These are phyloP conservation scores for Chrysomallon squamiferum DNA, from an alignment of 1,140 invertebrate genomes.

Conservation along the genomic window DNA sequence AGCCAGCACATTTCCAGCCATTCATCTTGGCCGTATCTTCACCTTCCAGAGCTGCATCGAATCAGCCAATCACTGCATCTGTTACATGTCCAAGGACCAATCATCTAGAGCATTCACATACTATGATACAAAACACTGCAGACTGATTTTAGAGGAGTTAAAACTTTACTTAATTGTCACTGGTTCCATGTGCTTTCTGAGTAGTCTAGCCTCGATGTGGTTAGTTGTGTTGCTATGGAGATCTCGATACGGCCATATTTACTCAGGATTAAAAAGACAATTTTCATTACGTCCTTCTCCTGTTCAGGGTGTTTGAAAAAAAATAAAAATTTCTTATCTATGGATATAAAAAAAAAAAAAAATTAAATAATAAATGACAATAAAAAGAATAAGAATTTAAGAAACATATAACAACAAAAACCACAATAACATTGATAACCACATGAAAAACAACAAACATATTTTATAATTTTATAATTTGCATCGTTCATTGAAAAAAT, in stretches of 20 bases:
- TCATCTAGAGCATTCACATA: background rate
- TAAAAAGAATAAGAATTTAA: too few species aligned
- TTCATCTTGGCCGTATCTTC: constrained; percentile 2
- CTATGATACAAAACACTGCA: background rate
- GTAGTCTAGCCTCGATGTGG: background rate
- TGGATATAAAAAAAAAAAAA: too few species aligned
- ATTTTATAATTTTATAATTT: too few species aligned
- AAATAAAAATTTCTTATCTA: too few species aligned
- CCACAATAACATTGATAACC: too few species aligned
- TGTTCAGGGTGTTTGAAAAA: too few species aligned
- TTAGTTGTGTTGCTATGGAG: background rate
- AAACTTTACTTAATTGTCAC: background rate
- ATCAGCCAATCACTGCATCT: background rate
- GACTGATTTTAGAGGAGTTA: background rate
- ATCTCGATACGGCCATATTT: background rate
- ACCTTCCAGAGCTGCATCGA: background rate
- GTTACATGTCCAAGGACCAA: background rate
- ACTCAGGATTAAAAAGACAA: background rate
- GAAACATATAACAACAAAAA: too few species aligned
- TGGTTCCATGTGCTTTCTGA: background rate
- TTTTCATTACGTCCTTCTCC: too few species aligned
- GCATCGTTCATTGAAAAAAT: too few species aligned
- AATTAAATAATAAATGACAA: too few species aligned
- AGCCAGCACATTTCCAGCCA: constrained; percentile 1
- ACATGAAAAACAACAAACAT: too few species aligned